Conservation (phyloP, 2,113 vertebrate genomes). For the Illadopsis cleaveri region DNA sequence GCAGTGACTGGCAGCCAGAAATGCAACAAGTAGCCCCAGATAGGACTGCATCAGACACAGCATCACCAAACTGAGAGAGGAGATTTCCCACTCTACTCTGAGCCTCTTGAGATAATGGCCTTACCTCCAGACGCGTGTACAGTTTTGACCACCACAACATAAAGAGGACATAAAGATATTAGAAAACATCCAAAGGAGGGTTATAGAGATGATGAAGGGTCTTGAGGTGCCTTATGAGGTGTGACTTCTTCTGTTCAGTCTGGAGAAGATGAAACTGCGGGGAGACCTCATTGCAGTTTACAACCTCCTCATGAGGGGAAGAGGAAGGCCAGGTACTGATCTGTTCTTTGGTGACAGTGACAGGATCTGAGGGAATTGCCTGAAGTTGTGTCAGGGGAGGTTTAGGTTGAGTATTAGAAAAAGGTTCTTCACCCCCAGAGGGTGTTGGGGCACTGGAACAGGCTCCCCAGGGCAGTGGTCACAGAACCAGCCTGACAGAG, state of each 20-base stretch:
- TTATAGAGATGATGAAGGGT: neutral
- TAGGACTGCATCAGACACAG: neutral
- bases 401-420: neutral
- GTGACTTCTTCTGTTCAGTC: neutral
- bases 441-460: no score
- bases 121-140: fast-evolving
- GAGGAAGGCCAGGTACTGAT: fast-evolving
- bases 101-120: neutral
- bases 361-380: neutral
- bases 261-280: neutral
- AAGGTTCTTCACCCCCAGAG: fast-evolving
- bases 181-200: neutral
- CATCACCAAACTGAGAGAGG: neutral
- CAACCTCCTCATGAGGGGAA: neutral
- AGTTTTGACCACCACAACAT: neutral
- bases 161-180: neutral
- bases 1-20: neutral
- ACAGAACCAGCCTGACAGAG: neutral
- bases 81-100: neutral
- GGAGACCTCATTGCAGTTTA: neutral
- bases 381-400: neutral
- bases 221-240: neutral
- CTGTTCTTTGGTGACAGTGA: no score
- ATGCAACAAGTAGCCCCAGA: neutral
- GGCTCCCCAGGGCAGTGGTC: neutral